phyloP scores from a whole-genome alignment of 30 jellyfish, hydroid and myxozoan genomes.

The Turritopsis rubra region DNA sequence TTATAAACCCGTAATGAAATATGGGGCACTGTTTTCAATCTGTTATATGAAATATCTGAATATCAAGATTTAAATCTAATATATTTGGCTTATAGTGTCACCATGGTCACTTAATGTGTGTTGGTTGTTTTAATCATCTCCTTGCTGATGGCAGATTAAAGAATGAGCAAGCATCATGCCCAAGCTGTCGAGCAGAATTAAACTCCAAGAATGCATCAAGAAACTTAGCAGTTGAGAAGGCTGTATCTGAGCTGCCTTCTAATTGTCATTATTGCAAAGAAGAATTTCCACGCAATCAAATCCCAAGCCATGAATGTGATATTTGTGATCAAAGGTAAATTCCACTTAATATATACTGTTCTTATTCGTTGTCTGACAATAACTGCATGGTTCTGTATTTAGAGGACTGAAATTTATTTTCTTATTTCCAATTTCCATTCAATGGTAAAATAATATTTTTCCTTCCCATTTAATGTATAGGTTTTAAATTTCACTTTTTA shows the following conservation, averaged over 20 bases:
- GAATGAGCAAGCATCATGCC: slow-evolving; percentile 94
- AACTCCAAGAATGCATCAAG: slow-evolving; percentile 53
- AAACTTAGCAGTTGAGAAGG: slow-evolving; percentile 92
- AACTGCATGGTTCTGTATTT: background rate
- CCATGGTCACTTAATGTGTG: slow-evolving; percentile 92
- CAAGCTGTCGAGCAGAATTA: slow-evolving; percentile 89
- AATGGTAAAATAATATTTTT: too few relatives aligned
- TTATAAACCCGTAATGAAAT: too few relatives aligned
- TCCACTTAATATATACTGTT: background rate
- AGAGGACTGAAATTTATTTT: background rate
- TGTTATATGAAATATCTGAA: too few relatives aligned
- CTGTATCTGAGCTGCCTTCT: slow-evolving; percentile 87
- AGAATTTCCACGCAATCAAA: slow-evolving; percentile 74
- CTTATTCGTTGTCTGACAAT: background rate
- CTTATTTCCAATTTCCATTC: background rate
- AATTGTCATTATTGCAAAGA: slow-evolving; percentile 69
- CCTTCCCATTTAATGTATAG: background rate
- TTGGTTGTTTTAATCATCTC: slow-evolving; percentile 89
- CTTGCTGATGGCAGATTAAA: slow-evolving; percentile 94
- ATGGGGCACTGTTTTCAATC: too few relatives aligned
- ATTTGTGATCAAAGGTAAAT: slow-evolving; percentile 68
- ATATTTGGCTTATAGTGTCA: slow-evolving; percentile 54
- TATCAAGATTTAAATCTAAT: background rate
- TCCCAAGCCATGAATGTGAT: slow-evolving; percentile 68
- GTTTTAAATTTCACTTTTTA: background rate